Evolutionary conservation across 2,797 vertebrate species (phyloP).

Genomic region (Nannoperca australis): DNA sequence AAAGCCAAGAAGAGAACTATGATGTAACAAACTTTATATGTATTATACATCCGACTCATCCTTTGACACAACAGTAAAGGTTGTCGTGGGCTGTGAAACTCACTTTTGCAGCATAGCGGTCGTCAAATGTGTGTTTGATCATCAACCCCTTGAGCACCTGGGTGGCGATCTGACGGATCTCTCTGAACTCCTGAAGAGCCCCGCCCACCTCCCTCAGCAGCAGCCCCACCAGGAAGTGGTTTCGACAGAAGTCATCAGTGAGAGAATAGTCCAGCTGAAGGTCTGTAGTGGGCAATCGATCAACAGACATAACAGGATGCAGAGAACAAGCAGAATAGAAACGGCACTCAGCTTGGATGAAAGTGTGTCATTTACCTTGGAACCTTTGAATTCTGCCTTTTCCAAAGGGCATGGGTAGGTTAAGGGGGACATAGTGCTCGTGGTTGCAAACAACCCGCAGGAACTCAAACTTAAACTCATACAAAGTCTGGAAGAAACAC

Average conservation of each 20-base stretch:
- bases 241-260: conserved; percentile 97
- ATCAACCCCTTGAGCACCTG: conserved; percentile 95
- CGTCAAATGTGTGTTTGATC: conserved; percentile 97
- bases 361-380: conserved; percentile 88
- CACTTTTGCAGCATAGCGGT: conserved; percentile 93
- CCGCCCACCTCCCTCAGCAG: conserved; percentile 93
- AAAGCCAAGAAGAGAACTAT: too few species aligned
- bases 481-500: conserved; percentile 88
- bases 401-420: conserved; percentile 97
- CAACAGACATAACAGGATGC: conserved; percentile 1
- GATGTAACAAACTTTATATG: not conserved
- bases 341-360: not conserved
- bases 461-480: conserved; percentile 99
- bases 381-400: conserved; percentile 96
- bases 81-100: conserved; percentile 39
- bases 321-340: not conserved
- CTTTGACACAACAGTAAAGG: not conserved
- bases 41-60: not conserved
- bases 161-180: conserved; percentile 93
- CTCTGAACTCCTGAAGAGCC: conserved; percentile 93
- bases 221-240: conserved; percentile 97
- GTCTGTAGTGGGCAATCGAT: conserved; percentile 79
- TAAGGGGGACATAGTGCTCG: conserved; percentile 96
- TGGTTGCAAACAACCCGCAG: conserved; percentile 96
- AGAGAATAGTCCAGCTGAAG: conserved; percentile 96